Percentiles rank a stretch among this genome's conserved stretches.
These are phyloP conservation scores for Tinea pellionella DNA, from an alignment of 2,888 invertebrate species.

Conservation along the genomic window DNA sequence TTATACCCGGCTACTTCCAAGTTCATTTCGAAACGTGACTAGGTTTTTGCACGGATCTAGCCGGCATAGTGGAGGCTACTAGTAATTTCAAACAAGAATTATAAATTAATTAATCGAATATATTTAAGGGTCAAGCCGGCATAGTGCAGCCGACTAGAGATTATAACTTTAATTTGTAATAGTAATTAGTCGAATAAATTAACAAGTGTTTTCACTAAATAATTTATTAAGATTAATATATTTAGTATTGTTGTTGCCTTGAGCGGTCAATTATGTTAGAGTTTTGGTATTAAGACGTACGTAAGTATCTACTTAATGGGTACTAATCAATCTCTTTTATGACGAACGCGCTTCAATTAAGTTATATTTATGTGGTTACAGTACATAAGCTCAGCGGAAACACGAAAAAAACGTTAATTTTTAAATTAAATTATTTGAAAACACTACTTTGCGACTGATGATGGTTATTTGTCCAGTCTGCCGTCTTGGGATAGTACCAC, in stretches of 20 bases:
- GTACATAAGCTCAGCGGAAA: neutral
- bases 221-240: neutral
- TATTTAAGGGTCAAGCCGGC: no score
- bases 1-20: no score
- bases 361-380: neutral
- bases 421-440: neutral
- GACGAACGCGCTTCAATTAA: conserved; percentile 18
- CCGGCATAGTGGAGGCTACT: no score
- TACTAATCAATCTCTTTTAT: conserved; percentile 58
- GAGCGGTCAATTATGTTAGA: conserved; percentile 1
- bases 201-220: neutral
- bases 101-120: no score
- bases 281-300: conserved; percentile 45
- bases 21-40: no score
- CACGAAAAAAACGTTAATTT: neutral
- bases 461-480: no score
- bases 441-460: no score
- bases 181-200: neutral
- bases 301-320: conserved; percentile 45
- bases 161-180: no score
- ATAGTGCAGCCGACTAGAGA: no score
- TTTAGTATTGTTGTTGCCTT: neutral
- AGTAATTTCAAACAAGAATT: no score
- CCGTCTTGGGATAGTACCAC: no score
- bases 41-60: no score